Base-by-base conservation (phyloP, 2,113 vertebrate species). In the Eretmodus cyanostictus region DNA sequence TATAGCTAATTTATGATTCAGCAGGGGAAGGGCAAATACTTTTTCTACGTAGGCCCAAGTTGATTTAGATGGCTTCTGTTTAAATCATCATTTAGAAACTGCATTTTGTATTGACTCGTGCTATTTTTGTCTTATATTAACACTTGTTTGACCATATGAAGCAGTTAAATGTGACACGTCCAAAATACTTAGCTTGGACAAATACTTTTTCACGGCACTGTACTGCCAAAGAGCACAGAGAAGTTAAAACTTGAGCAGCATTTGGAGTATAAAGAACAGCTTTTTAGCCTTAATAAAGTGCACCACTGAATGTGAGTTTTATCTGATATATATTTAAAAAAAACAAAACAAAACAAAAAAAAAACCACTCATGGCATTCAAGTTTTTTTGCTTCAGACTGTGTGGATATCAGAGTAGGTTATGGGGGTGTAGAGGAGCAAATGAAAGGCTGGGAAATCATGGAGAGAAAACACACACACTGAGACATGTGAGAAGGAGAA, bases 401-500 rank as follows among this genome's bases (percentile, higher is more conserved):
- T 63, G 53, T 86, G 88, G 80, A 86, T 90, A 88, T 84, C 29
- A 89, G 81, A 42, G 78, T 53, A 78, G 54, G 73, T 55, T 76
- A 78, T 87, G 87, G 88, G 90, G 87, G 88, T 81, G 85, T 78
- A 88, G 34, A 40, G 27, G 14, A 82, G 85, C 57, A 36, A 63
- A 45, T 87, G 85, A 93, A 92, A 66, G 87, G 57, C 81, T 88
- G 87, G 29, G 89, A 87, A 92, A 80, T 88, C 40, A 36, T 81
- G 16, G 8, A 34, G 61, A 71, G 66, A 36, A 85, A 13, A 61
- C 68, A 84, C 29, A 24, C 53, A 42, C 22, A 54, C 61, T 4
- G 53, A 85, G 85, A 92, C 71, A 51, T 92, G 78, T 47, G 84
- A 90, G 91, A 80, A 81, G 85, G 81, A 90, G 89, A 91, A 89